Conservation (phyloP, 2,888 invertebrate species). For the Pammene fasciana region DNA sequence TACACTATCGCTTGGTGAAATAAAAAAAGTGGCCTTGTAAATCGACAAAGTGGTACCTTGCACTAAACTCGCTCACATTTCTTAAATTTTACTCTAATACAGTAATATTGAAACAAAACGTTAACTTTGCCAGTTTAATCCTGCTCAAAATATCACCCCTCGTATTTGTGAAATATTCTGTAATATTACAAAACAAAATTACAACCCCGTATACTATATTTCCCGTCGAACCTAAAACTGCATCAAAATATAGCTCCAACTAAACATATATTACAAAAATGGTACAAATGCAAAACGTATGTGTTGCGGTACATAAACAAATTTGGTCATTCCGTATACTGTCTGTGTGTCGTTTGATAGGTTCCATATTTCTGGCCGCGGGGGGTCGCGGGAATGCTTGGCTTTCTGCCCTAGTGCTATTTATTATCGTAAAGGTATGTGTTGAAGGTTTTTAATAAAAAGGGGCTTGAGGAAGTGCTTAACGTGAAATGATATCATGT, state of each 20-base stretch:
- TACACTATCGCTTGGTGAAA: too few relatives aligned
- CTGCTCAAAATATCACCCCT: too few relatives aligned
- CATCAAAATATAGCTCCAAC: slow-evolving; percentile 17
- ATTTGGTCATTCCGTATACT: slow-evolving; percentile 62
- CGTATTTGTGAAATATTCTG: background rate
- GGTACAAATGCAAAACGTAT: slow-evolving; percentile 35
- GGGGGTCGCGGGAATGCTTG: slow-evolving; percentile 69
- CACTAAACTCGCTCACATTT: too few relatives aligned
- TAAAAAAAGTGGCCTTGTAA: too few relatives aligned
- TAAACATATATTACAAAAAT: slow-evolving; percentile 34
- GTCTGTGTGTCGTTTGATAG: slow-evolving; percentile 65
- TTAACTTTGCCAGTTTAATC: too few relatives aligned
- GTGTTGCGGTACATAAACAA: slow-evolving; percentile 55
- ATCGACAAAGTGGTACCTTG: too few relatives aligned
- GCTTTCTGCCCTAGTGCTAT: slow-evolving; percentile 63
- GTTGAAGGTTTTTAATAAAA: slow-evolving; percentile 53
- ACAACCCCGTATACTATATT: background rate
- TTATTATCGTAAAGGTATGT: slow-evolving; percentile 63
- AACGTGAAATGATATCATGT: background rate
- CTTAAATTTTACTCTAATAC: too few relatives aligned
- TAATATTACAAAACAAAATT: slow-evolving; percentile 14
- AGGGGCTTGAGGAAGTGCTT: background rate
- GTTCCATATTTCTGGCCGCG: slow-evolving; percentile 70
- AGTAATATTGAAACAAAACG: too few relatives aligned
- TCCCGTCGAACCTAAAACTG: slow-evolving; percentile 19